Evolutionary conservation across 2,797 vertebrate species (phyloP).

Genomic region (Mormyrops attenuatus): DNA sequence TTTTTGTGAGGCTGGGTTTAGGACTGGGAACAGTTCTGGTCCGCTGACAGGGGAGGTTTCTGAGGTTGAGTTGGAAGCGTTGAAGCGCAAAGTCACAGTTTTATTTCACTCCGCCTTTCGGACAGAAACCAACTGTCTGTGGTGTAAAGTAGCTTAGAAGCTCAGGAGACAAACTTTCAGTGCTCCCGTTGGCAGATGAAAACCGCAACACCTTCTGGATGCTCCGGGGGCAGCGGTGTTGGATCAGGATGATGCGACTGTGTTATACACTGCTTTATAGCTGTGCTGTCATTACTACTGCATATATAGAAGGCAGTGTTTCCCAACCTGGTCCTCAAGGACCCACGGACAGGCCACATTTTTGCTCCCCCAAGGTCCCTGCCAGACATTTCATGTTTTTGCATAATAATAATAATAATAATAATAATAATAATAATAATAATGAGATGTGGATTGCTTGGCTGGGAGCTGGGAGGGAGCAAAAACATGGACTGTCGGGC

Average conservation of each 20-base stretch:
- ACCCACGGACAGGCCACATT: not conserved
- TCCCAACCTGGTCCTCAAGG: not conserved
- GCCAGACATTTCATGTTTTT: not conserved
- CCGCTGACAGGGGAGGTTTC: not conserved
- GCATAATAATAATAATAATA: not conserved
- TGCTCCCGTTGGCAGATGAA: conserved; percentile 24
- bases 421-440: too few relatives aligned
- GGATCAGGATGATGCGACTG: not conserved
- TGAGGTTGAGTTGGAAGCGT: not conserved
- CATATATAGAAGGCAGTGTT: not conserved
- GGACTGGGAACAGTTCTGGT: not conserved
- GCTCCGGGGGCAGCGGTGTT: not conserved
- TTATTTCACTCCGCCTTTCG: conserved; percentile 35
- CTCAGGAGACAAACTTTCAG: not conserved
- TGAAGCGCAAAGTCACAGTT: conserved; percentile 26
- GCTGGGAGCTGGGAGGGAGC: not conserved
- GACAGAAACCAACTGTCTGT: conserved; percentile 25
- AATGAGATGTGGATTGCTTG: not conserved
- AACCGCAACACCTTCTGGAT: conserved; percentile 6
- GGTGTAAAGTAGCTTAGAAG: not conserved
- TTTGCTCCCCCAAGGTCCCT: not conserved
- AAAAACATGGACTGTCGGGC: too few relatives aligned
- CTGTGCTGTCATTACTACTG: not conserved
- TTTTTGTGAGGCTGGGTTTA: not conserved
- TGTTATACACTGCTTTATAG: not conserved